phyloP scores from a whole-genome alignment of 2,113 vertebrate species.

The Verasper variegatus region DNA sequence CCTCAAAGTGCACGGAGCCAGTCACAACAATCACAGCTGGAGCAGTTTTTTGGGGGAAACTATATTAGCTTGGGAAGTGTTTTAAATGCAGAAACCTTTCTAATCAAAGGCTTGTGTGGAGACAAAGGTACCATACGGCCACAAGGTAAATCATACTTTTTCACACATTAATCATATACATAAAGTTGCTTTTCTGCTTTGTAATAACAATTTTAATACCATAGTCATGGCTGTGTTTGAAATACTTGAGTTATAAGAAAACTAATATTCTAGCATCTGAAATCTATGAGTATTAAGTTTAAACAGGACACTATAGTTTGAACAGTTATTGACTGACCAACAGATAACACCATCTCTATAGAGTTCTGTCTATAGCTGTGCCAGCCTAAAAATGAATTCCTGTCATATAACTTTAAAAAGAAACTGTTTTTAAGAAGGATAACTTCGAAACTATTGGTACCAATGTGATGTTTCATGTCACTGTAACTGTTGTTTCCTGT shows the following conservation, averaged over 20 bases:
- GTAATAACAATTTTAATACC: too few relatives aligned
- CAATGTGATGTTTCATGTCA: background rate
- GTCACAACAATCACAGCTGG: conserved; percentile 57
- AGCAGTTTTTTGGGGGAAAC: background rate
- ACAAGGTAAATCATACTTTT: too few relatives aligned
- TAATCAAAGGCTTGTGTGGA: too few relatives aligned
- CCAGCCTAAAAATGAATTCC: too few relatives aligned
- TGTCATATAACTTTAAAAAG: background rate
- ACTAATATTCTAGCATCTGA: too few relatives aligned
- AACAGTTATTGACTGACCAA: background rate
- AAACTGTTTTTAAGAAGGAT: background rate
- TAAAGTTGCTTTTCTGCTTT: too few relatives aligned
- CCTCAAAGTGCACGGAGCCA: conserved; percentile 40
- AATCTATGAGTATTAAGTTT: background rate
- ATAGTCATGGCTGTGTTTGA: too few relatives aligned
- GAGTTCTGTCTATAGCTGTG: too few relatives aligned
- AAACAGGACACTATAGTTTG: background rate
- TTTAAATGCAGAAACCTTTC: background rate
- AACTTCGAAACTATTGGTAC: background rate
- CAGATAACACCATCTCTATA: too few relatives aligned
- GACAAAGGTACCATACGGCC: too few relatives aligned
- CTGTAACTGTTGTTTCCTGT: background rate
- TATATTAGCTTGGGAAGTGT: background rate
- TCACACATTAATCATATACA: too few relatives aligned
- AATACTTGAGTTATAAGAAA: too few relatives aligned